Evolutionary conservation across 1,140 invertebrate genomes (phyloP), one percentile per base, ranked within the genome.

Genomic region (Wiebesia pumilae): DNA sequence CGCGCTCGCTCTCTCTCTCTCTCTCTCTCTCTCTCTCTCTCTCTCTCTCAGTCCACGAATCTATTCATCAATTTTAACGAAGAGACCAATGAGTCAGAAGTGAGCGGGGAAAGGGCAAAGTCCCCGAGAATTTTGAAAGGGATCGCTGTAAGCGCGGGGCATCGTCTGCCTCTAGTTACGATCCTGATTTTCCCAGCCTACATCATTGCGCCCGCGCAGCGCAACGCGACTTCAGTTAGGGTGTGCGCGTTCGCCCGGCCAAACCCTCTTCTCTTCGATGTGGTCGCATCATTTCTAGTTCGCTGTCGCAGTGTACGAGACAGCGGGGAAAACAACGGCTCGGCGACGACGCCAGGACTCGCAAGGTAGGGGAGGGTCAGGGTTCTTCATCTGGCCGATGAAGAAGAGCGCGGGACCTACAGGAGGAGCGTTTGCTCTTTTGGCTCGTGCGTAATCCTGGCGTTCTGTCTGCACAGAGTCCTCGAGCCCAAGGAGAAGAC

Each of bases 181-280:
- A 9, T 38, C 83, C 83, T 84, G 73, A 3, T 12, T 7, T 30
- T 7, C 33, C 30, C 12, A 40, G 3, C n/a, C 24, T 2, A 0
- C 35, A 14, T 12, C 21, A 54, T 30, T 65, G 77, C 65, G 82
- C 43, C 4, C n/a, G 81, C 75, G 86, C 81, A 43, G 54, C 40
- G 12, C 27, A 9, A 24, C 69, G 62, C 79, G 62, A 43, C 71
- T n/a, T 69, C 47, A 79, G 81, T 84, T 21, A 69, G 82, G 86
- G 77, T 86, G 84, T 67, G 84, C 84, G 79, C 79, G 69, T 81
- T n/a, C 82, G 38, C 75, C 81, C 75, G 75, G 65, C 81, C 77
- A 84, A 81, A 83, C 75, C 81, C 79, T 71, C 27, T 78, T 54
- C 12, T n/a, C n/a, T 19, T 21, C 9, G 12, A 33, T 47, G 27